Evolutionary conservation across 2,113 vertebrate species (phyloP), one percentile per base, ranked within the genome.

Genomic region (Cygnus atratus): DNA sequence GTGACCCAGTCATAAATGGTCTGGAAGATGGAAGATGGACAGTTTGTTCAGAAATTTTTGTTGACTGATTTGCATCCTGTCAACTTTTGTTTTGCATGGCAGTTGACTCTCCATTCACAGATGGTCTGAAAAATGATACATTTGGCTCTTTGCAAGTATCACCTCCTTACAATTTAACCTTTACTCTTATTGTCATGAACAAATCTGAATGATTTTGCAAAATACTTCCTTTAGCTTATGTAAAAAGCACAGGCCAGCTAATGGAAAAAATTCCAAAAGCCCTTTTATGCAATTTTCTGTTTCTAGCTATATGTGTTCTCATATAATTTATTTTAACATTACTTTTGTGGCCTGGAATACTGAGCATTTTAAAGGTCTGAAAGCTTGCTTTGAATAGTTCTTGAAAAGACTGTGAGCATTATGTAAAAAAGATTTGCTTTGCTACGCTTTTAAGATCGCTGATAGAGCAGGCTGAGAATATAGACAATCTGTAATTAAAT

Each of bases 41-140:
- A 0, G 92, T 92, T 92, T 75, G 26, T 93, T 87, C 88, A 91
- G 83, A 87, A 43, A 54, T 75, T 92, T 87, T 82, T 89, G 18
- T 83, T 90, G 84, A 41, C 22, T 92, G 44, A 4, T 84, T 11
- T 26, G 8, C 86, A 75, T 92, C 35, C 80, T 95, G 93, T 43
- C 92, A 94, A 54, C 63, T 94, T 96, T 81, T 88, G 28, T 88
- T 96, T 88, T 87, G 48, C 39, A 7, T 92, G 83, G 82, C 73
- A 87, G 83, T 81, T 84, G 84, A 75, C 26, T 71, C 33, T 78
- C 65, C 1, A 0, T 77, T 95, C 93, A 94, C 95, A 97, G 94
- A 97, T 93, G 94, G 96, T 95, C 79, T 94, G 80, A 90, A 78
- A 93, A 94, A 94, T 65, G 4, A 84, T 87, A 26, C 88, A 90